phyloP scores from a whole-genome alignment of 64 coral and sea anemone species.

The Dendrophyllia cribrosa region DNA sequence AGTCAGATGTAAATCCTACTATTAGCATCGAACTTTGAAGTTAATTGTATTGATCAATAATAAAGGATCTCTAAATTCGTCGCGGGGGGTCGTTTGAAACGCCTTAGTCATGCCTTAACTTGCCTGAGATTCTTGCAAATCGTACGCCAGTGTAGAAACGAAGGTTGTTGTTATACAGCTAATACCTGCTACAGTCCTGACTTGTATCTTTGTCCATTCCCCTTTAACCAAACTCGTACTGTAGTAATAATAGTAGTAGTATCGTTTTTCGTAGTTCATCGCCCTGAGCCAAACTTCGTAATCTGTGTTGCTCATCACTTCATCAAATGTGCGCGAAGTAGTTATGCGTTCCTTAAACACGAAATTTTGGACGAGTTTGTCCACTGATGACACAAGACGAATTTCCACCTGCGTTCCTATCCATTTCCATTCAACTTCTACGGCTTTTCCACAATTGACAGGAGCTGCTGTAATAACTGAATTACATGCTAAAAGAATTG shows the following conservation, averaged over 20 bases:
- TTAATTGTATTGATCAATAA: too few relatives aligned
- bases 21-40: too few relatives aligned
- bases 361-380: background rate
- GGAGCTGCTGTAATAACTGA: background rate
- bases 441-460: background rate
- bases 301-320: background rate
- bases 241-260: too few relatives aligned
- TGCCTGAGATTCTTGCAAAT: too few relatives aligned
- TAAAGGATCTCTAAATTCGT: too few relatives aligned
- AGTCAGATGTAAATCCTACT: too few relatives aligned
- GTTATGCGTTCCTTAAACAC: background rate
- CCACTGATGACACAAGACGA: background rate
- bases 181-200: background rate
- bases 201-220: background rate
- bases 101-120: too few relatives aligned
- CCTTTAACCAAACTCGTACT: too few relatives aligned
- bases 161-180: background rate
- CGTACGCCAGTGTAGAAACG: too few relatives aligned
- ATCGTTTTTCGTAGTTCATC: background rate
- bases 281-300: background rate
- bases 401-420: background rate
- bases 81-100: too few relatives aligned
- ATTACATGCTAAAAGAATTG: too few relatives aligned
- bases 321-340: background rate
- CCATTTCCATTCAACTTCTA: background rate